Percentiles rank a stretch among this genome's conserved stretches.
These are phyloP conservation scores for Metopolophium dirhodum DNA, from an alignment of 1,140 invertebrate species.

Conservation along the genomic window DNA sequence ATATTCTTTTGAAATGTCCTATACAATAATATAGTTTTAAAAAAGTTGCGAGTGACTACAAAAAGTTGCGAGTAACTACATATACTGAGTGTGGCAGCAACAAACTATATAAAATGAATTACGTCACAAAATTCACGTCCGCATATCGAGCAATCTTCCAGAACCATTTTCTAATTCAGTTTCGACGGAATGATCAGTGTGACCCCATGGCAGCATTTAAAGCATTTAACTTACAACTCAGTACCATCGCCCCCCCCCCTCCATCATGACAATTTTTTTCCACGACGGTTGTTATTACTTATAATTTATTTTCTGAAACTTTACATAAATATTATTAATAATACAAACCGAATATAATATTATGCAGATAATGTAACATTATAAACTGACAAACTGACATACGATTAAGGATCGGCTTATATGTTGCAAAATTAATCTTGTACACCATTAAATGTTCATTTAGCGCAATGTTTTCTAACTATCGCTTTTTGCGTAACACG, in stretches of 20 bases:
- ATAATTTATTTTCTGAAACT: neutral
- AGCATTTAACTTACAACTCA: neutral
- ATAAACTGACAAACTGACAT: neutral
- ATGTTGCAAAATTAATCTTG: neutral
- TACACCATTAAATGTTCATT: neutral
- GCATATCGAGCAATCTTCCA: neutral
- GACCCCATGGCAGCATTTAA: neutral
- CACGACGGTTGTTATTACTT: neutral
- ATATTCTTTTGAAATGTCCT: neutral
- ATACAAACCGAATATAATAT: neutral
- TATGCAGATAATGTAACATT: too few species aligned
- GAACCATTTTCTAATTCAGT: neutral
- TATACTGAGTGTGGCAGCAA: too few species aligned
- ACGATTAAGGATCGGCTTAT: neutral
- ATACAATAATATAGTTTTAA: neutral
- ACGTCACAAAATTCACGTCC: neutral
- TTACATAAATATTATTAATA: neutral
- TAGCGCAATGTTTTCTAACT: neutral
- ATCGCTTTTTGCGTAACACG: too few species aligned
- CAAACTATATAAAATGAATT: neutral
- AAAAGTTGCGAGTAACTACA: too few species aligned
- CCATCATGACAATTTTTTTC: neutral
- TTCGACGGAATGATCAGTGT: neutral
- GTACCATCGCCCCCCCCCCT: too few species aligned
- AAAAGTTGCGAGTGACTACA: neutral